Percentiles rank a stretch among this genome's conserved stretches.
These are phyloP conservation scores for Panulirus ornatus DNA, from an alignment of 1,140 invertebrate genomes.

Conservation along the genomic window DNA sequence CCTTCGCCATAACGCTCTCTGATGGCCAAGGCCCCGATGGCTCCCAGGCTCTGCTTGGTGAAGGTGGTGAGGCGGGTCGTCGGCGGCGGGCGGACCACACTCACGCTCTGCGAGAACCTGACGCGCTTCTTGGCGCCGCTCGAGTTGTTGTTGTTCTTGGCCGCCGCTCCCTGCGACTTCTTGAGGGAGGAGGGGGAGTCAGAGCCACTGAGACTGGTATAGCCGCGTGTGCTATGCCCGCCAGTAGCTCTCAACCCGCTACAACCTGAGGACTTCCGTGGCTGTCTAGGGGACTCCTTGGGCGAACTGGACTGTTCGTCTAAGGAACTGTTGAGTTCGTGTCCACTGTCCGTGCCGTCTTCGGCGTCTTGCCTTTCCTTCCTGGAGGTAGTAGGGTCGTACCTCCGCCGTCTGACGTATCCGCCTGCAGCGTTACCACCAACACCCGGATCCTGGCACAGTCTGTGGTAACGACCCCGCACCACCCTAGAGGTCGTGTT, in stretches of 20 bases:
- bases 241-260: constrained; percentile 38
- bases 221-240: constrained; percentile 46
- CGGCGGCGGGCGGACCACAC: constrained; percentile 9
- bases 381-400: not conserved
- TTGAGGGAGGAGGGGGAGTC: constrained; percentile 30
- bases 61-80: not conserved
- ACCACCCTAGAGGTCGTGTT: constrained; percentile 51
- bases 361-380: constrained; percentile 11
- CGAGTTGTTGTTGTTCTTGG: not conserved
- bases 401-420: not conserved
- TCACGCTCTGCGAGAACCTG: constrained; percentile 36
- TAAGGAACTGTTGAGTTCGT: constrained; percentile 12
- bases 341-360: constrained; percentile 1
- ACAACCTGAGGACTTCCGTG: not conserved
- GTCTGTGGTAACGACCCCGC: constrained; percentile 63
- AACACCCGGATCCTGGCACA: constrained; percentile 61
- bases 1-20: constrained; percentile 53
- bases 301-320: not conserved
- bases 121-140: constrained; percentile 36
- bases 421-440: constrained; percentile 41
- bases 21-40: constrained; percentile 44
- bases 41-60: constrained; percentile 39
- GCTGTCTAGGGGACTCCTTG: not conserved
- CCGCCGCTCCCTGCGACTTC: not conserved
- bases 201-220: constrained; percentile 49